These are phyloP conservation scores for Tinea trinotella DNA, from an alignment of 2,888 invertebrate species.

Conservation along the genomic window DNA sequence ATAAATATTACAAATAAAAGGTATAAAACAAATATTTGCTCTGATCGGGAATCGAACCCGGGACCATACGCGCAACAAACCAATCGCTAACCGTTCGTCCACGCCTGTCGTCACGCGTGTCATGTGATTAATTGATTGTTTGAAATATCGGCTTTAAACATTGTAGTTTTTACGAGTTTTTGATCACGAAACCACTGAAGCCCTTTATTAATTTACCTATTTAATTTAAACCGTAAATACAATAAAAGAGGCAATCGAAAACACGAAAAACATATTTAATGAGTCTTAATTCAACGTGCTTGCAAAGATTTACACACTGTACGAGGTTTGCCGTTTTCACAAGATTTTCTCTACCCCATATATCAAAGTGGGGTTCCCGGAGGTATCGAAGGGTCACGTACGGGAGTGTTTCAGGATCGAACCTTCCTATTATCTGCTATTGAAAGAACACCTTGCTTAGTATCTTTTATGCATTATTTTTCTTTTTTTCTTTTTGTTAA, in stretches of 20 bases:
- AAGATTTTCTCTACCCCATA: slow-evolving; percentile 1
- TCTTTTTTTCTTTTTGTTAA: too few species aligned
- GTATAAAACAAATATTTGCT: too few species aligned
- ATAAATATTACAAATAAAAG: too few species aligned
- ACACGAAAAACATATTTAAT: slow-evolving; percentile 5
- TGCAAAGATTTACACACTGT: slow-evolving; percentile 16
- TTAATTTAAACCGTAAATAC: neutral
- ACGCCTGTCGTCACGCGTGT: too few species aligned
- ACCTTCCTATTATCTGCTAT: slow-evolving; percentile 7
- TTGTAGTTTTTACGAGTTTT: too few species aligned
- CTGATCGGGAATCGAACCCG: too few species aligned
- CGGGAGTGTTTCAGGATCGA: neutral
- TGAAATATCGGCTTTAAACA: too few species aligned
- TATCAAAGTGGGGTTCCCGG: slow-evolving; percentile 3
- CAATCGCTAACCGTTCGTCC: too few species aligned
- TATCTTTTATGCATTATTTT: neutral
- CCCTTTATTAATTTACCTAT: too few species aligned
- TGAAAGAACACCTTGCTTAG: neutral
- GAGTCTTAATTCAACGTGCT: slow-evolving; percentile 17
- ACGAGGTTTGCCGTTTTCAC: neutral
- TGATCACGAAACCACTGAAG: too few species aligned
- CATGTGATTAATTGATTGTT: too few species aligned
- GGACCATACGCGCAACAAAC: too few species aligned
- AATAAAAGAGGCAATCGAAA: neutral
- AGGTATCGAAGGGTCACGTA: slow-evolving; percentile 5